phyloP scores from a whole-genome alignment of 2,113 vertebrate species.

The Lycaon pictus region DNA sequence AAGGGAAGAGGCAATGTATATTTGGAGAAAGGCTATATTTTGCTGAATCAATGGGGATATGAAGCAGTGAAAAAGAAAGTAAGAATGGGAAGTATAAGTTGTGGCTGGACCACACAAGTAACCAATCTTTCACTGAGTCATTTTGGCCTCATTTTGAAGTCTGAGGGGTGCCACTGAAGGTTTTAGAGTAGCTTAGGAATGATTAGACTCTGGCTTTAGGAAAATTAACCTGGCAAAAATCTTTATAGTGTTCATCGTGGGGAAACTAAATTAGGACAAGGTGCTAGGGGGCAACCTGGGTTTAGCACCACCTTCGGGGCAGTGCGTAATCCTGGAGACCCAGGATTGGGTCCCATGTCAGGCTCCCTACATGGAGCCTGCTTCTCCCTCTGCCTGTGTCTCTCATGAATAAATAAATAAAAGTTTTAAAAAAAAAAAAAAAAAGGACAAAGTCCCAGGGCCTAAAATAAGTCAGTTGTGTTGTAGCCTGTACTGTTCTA shows the following conservation, averaged over 20 bases:
- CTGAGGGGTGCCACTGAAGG: neutral
- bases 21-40: conserved; percentile 9
- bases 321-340: no score
- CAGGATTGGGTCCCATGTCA: no score
- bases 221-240: neutral
- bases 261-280: neutral
- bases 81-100: neutral
- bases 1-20: neutral
- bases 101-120: neutral
- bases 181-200: neutral
- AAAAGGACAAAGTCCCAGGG: neutral
- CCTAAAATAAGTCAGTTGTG: neutral
- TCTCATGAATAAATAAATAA: no score
- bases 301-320: no score
- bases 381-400: no score
- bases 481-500: neutral
- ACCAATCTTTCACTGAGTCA: neutral
- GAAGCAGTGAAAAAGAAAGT: neutral
- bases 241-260: neutral
- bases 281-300: neutral
- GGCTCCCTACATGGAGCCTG: no score
- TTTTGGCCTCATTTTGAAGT: neutral
- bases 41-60: neutral
- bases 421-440: no score
- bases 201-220: neutral